Percentiles rank a stretch among this genome's conserved stretches.
phyloP scores from a whole-genome alignment of 2,797 vertebrate genomes.

The Todus mexicanus region DNA sequence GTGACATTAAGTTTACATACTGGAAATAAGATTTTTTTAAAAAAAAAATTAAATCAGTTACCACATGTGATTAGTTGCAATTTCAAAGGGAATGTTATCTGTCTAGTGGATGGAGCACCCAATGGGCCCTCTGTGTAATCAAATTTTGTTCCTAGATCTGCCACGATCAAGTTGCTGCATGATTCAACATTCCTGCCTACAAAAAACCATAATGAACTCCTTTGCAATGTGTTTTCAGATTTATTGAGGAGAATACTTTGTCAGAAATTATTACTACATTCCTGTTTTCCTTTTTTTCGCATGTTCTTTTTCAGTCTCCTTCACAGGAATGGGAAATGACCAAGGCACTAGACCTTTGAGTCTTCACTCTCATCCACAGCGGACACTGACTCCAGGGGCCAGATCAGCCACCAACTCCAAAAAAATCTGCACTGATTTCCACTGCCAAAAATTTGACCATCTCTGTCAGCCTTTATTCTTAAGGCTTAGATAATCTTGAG shows the following conservation, averaged over 20 bases:
- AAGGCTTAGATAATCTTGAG: not conserved
- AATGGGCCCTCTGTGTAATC: too few species aligned
- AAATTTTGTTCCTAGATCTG: not conserved
- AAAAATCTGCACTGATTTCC: not conserved
- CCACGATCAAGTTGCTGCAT: not conserved
- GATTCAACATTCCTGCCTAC: not conserved
- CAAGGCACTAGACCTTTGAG: not conserved
- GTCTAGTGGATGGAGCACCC: not conserved
- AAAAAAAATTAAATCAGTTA: not conserved
- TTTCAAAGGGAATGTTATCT: not conserved
- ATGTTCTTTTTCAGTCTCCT: not conserved
- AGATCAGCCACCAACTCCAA: not conserved
- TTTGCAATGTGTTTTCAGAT: not conserved
- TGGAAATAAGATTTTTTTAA: not conserved
- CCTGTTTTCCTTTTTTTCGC: not conserved
- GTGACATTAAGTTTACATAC: not conserved
- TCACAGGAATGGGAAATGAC: not conserved
- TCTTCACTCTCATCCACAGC: not conserved
- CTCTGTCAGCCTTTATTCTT: not conserved
- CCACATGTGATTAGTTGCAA: not conserved
- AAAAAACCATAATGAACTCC: not conserved
- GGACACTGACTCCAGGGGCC: not conserved
- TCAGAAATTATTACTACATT: not conserved
- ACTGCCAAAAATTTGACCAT: not conserved
- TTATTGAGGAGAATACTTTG: not conserved